Percentiles rank a stretch among this genome's conserved stretches.
Conservation (phyloP, 2,113 vertebrate species). For the Ciconia boyciana region DNA sequence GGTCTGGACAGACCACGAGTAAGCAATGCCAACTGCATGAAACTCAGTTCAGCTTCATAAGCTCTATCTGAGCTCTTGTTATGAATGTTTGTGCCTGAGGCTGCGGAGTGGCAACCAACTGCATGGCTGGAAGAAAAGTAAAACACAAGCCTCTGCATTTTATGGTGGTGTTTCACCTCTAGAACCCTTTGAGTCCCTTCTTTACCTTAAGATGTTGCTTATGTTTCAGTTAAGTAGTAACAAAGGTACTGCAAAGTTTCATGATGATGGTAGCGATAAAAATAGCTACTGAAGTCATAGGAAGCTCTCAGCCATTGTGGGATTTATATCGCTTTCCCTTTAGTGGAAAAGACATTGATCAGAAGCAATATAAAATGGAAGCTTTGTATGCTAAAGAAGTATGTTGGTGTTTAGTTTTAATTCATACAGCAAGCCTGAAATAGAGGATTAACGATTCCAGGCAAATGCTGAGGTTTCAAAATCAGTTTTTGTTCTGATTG, state of each 20-base stretch:
- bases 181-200: accelerated
- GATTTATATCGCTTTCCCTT: background rate
- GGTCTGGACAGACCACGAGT: background rate
- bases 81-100: background rate
- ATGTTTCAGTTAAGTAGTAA: background rate
- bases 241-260: background rate
- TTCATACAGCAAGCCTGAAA: background rate
- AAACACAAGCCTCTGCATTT: background rate
- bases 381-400: background rate
- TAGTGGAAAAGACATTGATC: background rate
- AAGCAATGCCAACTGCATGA: background rate
- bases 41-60: background rate
- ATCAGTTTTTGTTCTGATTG: background rate
- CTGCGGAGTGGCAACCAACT: background rate
- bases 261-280: background rate
- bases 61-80: background rate
- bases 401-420: background rate
- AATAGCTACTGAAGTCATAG: background rate
- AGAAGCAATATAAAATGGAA: background rate
- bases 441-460: background rate
- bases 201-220: background rate
- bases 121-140: background rate
- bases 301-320: background rate
- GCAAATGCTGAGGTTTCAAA: background rate
- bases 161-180: background rate